Base-by-base conservation (phyloP, 2,113 vertebrate genomes). In the Sialia sialis region DNA sequence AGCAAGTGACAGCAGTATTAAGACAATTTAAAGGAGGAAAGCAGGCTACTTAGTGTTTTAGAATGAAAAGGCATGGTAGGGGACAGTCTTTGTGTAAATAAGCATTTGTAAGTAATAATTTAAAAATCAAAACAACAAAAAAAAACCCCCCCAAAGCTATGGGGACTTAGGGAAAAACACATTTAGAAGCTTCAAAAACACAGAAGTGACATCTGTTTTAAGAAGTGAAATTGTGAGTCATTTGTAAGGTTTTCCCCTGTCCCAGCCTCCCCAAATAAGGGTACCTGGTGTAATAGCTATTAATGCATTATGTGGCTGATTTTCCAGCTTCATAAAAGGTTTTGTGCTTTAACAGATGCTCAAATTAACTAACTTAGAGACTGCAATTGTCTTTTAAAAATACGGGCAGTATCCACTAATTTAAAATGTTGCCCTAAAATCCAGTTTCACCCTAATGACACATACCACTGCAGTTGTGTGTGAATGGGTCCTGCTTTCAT, bases 171-270 rank as follows among this genome's bases (percentile, higher is more conserved):
- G 27, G 44, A 63, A 79, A 64, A 66, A 25, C 16, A 39, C 21
- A 64, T 44, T 77, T 70, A 91, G 32, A 75, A 84, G 44, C 18
- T 79, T 92, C 54, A 73, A 69, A 67, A 46, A 90, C 43, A 38
- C 63, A 52, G 56, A 90, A 94, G 59, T 63, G 25, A 39, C 29
- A 55, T 66, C 68, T 55, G 34, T 79, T 92, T 73, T 21, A 78
- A 81, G 89, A 94, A 91, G 48, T 89, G 56, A 75, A 91, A 89
- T 81, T 87, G 23, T 66, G 89, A 91, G 32, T 91, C 25, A 87
- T 49, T n/a, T 16, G 7, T 21, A 44, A 79, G 66, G 30, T 59
- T 84, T 93, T 89, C 56, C 73, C 48, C 77, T 38, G 11, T 43
- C 13, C 46, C 64, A 84, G 46, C 38, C 39, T 68, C 43, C n/a